Conservation (phyloP, 2,113 vertebrate species). For the Corythoichthys haematopterus region DNA sequence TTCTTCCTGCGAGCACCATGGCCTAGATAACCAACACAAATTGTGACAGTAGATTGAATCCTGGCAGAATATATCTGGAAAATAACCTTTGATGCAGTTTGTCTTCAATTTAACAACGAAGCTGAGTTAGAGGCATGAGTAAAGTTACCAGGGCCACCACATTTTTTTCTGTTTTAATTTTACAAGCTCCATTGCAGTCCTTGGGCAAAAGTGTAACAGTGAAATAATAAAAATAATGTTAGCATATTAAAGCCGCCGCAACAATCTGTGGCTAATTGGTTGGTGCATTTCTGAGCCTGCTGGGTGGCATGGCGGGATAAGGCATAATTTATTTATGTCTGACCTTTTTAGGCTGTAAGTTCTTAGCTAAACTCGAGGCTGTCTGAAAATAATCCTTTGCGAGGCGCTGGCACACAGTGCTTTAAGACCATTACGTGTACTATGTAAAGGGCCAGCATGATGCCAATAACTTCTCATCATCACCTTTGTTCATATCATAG, state of each 20-base stretch:
- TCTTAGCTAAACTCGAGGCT: slow-evolving; percentile 34
- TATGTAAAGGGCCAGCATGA: slow-evolving; percentile 36
- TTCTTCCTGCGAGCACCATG: slow-evolving; percentile 35
- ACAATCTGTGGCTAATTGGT: slow-evolving; percentile 45
- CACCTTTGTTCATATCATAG: slow-evolving; percentile 47
- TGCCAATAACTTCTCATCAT: slow-evolving; percentile 41
- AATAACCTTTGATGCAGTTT: slow-evolving; percentile 42
- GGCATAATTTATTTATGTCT: slow-evolving; percentile 58
- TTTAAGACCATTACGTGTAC: slow-evolving; percentile 43
- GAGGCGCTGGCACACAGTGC: slow-evolving; percentile 23
- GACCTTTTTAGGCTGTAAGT: slow-evolving; percentile 52
- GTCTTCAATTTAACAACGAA: slow-evolving; percentile 26
- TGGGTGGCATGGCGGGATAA: slow-evolving; percentile 24
- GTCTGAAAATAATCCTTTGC: slow-evolving; percentile 42
- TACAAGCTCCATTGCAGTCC: slow-evolving; percentile 17
- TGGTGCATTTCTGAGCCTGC: slow-evolving; percentile 31
- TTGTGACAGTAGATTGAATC: slow-evolving; percentile 59
- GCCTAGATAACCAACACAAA: slow-evolving; percentile 60
- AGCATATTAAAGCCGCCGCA: slow-evolving; percentile 34
- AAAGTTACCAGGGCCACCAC: neutral
- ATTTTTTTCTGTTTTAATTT: slow-evolving; percentile 5
- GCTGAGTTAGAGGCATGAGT: slow-evolving; percentile 2
- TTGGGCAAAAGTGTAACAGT: slow-evolving; percentile 25
- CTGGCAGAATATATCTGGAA: slow-evolving; percentile 46
- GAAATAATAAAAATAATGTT: slow-evolving; percentile 38